Evolutionary conservation across 1,140 invertebrate species (phyloP).

Genomic region (Drosophila lowei): DNA sequence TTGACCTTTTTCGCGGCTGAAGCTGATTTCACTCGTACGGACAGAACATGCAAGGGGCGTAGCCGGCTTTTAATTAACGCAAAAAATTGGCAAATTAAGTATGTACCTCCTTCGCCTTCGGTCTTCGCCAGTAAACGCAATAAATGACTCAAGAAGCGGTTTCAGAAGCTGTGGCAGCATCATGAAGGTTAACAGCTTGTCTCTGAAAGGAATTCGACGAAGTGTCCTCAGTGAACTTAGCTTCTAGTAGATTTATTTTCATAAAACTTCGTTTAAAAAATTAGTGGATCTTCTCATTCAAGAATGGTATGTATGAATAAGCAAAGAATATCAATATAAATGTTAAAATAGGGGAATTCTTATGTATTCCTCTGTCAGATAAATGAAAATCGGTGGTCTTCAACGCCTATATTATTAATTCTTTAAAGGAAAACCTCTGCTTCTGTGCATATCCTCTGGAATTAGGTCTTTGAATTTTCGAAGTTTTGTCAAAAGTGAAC

Average conservation of each 20-base stretch:
- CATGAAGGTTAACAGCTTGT: slow-evolving; percentile 6
- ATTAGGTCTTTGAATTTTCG: no score
- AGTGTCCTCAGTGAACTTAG: not conserved
- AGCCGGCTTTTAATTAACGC: slow-evolving; percentile 46
- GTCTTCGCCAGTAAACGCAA: not conserved
- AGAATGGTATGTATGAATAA: no score
- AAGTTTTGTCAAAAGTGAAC: no score
- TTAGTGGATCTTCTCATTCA: no score
- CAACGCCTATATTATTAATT: no score
- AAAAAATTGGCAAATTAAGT: slow-evolving; percentile 54
- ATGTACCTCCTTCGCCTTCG: slow-evolving; percentile 12
- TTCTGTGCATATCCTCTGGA: no score
- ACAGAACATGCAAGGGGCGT: slow-evolving; percentile 52
- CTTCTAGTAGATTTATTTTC: not conserved
- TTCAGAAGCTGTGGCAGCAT: slow-evolving; percentile 26
- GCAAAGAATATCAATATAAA: no score
- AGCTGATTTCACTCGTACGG: slow-evolving; percentile 20
- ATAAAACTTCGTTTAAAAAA: no score
- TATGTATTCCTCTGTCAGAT: no score
- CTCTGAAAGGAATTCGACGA: not conserved
- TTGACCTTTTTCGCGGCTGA: slow-evolving; percentile 57
- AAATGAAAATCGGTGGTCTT: no score
- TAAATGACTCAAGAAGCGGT: slow-evolving; percentile 19
- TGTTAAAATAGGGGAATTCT: no score
- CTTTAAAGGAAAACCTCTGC: no score